These are phyloP conservation scores for Trichoplusia ni DNA, from an alignment of 1,140 invertebrate genomes.

Conservation along the genomic window DNA sequence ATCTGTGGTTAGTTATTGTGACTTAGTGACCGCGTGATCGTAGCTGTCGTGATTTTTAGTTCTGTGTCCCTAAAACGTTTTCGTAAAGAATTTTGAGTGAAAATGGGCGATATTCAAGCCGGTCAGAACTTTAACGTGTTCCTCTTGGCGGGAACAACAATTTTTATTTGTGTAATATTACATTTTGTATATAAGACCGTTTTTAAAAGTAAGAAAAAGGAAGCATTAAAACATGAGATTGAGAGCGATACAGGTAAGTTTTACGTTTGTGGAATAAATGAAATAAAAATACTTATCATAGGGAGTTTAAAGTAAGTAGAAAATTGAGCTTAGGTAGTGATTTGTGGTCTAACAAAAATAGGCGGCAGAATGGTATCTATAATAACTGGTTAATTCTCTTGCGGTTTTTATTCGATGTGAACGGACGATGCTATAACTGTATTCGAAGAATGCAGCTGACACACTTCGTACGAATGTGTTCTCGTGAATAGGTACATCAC, in stretches of 20 bases:
- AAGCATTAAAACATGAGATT: slow-evolving; percentile 59
- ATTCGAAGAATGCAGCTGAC: slow-evolving; percentile 41
- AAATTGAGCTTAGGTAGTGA: not conserved
- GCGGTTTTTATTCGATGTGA: slow-evolving; percentile 32
- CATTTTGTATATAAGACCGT: slow-evolving; percentile 69
- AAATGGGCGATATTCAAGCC: slow-evolving; percentile 67
- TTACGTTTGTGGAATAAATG: not conserved
- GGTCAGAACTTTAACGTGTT: slow-evolving; percentile 59
- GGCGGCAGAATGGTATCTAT: not conserved
- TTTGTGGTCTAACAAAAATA: not conserved
- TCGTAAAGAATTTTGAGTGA: slow-evolving; percentile 61
- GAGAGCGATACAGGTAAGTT: slow-evolving; percentile 66
- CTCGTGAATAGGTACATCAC: not conserved
- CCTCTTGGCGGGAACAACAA: slow-evolving; percentile 54
- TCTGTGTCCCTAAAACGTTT: slow-evolving; percentile 38
- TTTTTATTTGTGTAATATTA: slow-evolving; percentile 62
- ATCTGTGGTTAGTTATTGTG: slow-evolving; percentile 44
- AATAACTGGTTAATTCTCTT: slow-evolving; percentile 14
- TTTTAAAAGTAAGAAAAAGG: slow-evolving; percentile 64
- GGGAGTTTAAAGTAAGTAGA: not conserved
- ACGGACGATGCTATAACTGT: slow-evolving; percentile 38
- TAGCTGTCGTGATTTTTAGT: slow-evolving; percentile 43
- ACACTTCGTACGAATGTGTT: slow-evolving; percentile 34
- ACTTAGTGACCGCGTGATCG: slow-evolving; percentile 68
- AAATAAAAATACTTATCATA: not conserved